Base-by-base conservation (phyloP, 2,113 vertebrate genomes). In the Daphoenositta chrysoptera region DNA sequence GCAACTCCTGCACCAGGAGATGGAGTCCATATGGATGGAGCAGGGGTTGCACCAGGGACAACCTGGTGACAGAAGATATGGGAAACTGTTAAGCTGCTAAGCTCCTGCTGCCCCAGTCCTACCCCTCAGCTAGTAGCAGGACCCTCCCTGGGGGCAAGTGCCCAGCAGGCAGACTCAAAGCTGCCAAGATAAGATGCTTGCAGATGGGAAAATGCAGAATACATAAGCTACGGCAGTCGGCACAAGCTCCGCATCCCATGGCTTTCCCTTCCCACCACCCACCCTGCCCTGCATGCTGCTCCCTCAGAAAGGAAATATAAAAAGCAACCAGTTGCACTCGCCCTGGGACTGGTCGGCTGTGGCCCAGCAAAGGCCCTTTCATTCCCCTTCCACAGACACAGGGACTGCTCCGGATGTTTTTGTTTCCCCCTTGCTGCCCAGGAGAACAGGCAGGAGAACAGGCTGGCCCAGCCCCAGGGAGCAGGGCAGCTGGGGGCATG, bases 301-400 rank as follows among this genome's bases (percentile, higher is more conserved):
- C 84, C 91, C 72, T 90, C 26, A 5, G 80, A 95, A 84, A 95
- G 95, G 96, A 96, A 96, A 90, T 68, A 95, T 70, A 90, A 94
- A 97, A 94, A 85, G 45, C 72, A 88, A 89, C 57, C 2, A 10
- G 64, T 56, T 90, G 83, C 76, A 70, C 50, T 87, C 11, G 0
- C 51, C 37, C 73, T 50, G 83, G 77, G 63, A 93, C 95, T n/a
- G 73, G 69, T 79, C 6, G 0, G 91, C 89, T 15, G 2, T 4
- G 27, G 84, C 58, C 83, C 88, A 85, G 93, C 73, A 96, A 95
- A 96, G 91, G 81, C 63, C 73, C 44, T 94, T 97, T 97, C 83
- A 95, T 93, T 94, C 91, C 79, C 61, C 54, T 91, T 89, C 72
- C 66, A 94, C 40, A 96, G 81, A 95, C 89, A 95, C 27, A 45